Evolutionary conservation across 2,888 invertebrate genomes (phyloP), one percentile per base, ranked within the genome.

Genomic region (Ennomos fuscantarius): DNA sequence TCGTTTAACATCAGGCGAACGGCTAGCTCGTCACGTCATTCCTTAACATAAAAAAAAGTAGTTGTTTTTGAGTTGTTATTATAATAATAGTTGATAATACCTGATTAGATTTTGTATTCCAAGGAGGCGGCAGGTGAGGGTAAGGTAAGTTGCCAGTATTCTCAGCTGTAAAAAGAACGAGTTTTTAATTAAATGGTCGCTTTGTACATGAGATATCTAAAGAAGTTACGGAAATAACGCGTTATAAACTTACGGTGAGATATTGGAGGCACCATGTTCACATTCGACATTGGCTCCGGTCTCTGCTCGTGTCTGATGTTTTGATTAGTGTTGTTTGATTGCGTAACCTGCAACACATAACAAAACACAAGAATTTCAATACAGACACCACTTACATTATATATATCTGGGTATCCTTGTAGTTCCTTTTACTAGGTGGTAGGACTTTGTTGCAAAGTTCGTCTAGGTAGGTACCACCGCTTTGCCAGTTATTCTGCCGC

Each of bases 91-190:
- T 24, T 24, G 5, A 24, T 24, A 39, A 34, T 78, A 91, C 91
- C 86, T 91, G 90, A 72, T 91, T 91, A 9, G 88, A 83, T 74
- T 91, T 91, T 8, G 76, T 81, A 60, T 82, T 88, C 90, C 91
- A 83, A 8, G 87, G 87, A 5, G 86, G 88, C 10, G 85, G 89
- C 33, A 81, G 52, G 54, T 87, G 85, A 0, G 86, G 75, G 59
- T 86, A 91, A 2, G 85, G 82, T 70, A 84, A 78, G 62, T 77
- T 85, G 1, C 70, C 74, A 5, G 81, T 70, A 53, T 74, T 81
- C 15, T 89, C 90, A 46, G 70, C 88, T 84, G 69, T 44, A 78
- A 77, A 65, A 63, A 52, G 24, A 6, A 6, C 24, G 47, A 46
- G 37, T 6, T 60, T 34, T 15, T 37, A 31, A 50, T 24, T 5